These are phyloP conservation scores for Ditylenchus weischeri DNA, from an alignment of 2,888 invertebrate genomes.

Conservation along the genomic window DNA sequence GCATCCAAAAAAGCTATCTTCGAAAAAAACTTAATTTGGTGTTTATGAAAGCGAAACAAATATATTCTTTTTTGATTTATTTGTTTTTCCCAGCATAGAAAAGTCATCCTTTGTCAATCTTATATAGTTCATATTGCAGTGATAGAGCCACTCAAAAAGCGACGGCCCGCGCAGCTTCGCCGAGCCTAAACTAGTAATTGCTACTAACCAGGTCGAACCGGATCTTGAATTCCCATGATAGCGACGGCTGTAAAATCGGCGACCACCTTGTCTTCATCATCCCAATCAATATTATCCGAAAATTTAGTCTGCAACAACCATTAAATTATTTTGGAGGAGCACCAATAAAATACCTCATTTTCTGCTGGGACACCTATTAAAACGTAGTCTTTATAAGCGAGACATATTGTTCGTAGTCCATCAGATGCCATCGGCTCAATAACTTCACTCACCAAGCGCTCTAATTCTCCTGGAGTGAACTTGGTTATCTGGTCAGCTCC, in stretches of 20 bases:
- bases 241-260: constrained; percentile 61
- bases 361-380: constrained; percentile 26
- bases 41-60: no score
- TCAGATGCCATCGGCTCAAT: constrained; percentile 63
- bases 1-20: no score
- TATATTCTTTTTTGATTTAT: no score
- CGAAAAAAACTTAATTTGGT: no score
- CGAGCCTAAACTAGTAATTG: no score
- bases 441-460: constrained; percentile 57
- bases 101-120: no score
- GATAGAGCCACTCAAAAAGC: no score
- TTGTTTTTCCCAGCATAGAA: no score
- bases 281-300: constrained; percentile 59
- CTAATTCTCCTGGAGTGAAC: constrained; percentile 56
- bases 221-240: constrained; percentile 64
- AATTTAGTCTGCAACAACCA: constrained; percentile 26
- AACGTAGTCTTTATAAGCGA: constrained; percentile 60
- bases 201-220: constrained; percentile 58
- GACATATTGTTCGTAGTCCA: constrained; percentile 62
- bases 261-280: constrained; percentile 61
- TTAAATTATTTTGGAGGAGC: no score
- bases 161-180: no score
- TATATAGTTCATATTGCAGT: no score
- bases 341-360: constrained; percentile 34
- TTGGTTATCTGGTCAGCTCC: constrained; percentile 26